Evolutionary conservation across 1,140 invertebrate species (phyloP).

Genomic region (Cotesia vestalis): DNA sequence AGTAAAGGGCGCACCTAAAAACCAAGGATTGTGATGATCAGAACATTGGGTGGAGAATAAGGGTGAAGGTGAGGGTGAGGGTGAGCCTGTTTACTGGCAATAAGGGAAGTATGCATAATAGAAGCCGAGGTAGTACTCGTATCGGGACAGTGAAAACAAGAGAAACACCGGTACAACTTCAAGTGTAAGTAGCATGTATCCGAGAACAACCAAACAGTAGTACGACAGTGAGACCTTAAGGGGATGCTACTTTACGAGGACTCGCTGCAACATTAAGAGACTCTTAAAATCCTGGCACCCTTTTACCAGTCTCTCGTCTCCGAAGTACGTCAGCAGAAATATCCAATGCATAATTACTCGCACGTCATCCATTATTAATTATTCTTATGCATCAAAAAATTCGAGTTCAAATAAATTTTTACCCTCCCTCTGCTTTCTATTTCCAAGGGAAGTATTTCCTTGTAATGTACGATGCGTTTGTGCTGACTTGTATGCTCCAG

Average conservation of each 20-base stretch:
- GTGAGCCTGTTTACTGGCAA: slow-evolving; percentile 56
- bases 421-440: not conserved
- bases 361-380: not conserved
- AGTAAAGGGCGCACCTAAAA: no score
- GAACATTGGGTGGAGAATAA: not conserved
- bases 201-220: no score
- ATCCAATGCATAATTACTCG: not conserved
- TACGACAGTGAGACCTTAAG: slow-evolving; percentile 29
- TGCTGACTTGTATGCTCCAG: slow-evolving; percentile 1
- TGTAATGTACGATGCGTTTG: not conserved
- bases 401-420: not conserved
- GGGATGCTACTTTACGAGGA: slow-evolving; percentile 56
- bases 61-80: slow-evolving; percentile 32
- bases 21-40: no score
- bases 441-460: not conserved
- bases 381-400: not conserved
- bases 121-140: slow-evolving; percentile 41
- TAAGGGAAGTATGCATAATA: slow-evolving; percentile 59
- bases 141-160: slow-evolving; percentile 37
- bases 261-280: slow-evolving; percentile 44
- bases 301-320: not conserved
- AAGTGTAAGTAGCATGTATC: no score
- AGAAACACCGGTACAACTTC: slow-evolving; percentile 1
- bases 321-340: slow-evolving; percentile 6
- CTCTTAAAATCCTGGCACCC: slow-evolving; percentile 20